phyloP scores from a whole-genome alignment of 2,113 vertebrate species.

The Tiliqua scincoides region DNA sequence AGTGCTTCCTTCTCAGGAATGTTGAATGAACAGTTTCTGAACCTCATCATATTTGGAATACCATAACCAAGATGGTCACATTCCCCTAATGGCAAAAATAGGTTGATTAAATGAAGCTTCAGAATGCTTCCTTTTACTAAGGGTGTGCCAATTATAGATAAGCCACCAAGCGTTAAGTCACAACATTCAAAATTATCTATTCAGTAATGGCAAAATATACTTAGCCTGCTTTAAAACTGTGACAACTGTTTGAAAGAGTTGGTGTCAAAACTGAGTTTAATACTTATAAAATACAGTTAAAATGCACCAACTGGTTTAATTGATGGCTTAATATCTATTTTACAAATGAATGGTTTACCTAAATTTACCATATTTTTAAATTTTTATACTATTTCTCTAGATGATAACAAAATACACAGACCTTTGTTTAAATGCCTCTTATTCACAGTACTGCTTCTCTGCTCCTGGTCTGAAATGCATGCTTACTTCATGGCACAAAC shows the following conservation, averaged over 20 bases:
- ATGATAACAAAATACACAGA: not conserved
- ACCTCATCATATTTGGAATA: not conserved
- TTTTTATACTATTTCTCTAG: constrained; percentile 16
- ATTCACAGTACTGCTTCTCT: not conserved
- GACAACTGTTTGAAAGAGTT: constrained; percentile 6
- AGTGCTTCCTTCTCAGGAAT: not conserved
- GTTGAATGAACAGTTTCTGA: not conserved
- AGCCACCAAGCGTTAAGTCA: not conserved
- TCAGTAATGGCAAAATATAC: constrained; percentile 5
- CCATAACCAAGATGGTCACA: not conserved
- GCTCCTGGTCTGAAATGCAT: not conserved
- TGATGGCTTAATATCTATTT: not conserved
- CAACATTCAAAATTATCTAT: constrained; percentile 1
- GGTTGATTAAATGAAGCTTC: not conserved
- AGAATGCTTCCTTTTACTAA: not conserved
- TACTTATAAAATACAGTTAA: not conserved
- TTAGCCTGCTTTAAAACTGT: not conserved
- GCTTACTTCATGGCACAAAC: fast-evolving
- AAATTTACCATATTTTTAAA: fast-evolving
- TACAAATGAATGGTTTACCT: not conserved
- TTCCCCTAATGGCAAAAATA: not conserved
- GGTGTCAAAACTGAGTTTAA: constrained; percentile 15
- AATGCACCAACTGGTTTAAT: not conserved
- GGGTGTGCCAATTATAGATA: not conserved
- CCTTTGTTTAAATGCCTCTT: fast-evolving